Conservation (phyloP, 2,888 invertebrate species). For the Boloria euphrosyne region DNA sequence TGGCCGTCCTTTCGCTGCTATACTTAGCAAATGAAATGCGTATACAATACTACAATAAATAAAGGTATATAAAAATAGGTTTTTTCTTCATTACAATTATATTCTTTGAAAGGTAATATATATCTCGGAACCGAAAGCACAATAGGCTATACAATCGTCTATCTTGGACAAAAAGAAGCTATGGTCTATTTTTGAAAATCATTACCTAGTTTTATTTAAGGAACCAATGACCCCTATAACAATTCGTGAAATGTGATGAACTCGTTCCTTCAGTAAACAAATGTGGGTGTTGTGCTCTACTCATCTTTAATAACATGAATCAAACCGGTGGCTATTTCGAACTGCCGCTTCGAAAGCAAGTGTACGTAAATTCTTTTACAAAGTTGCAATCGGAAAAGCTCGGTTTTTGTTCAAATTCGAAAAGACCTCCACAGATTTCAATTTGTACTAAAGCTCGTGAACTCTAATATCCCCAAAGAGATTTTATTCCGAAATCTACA, state of each 20-base stretch:
- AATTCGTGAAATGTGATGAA: conserved; percentile 34
- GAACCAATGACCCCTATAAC: conserved; percentile 38
- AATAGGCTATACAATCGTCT: too few relatives aligned
- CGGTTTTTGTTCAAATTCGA: conserved; percentile 20
- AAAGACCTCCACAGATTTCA: conserved; percentile 30
- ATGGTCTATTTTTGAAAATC: too few relatives aligned
- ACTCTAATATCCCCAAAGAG: conserved; percentile 35
- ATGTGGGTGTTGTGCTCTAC: conserved; percentile 34
- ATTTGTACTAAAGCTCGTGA: conserved; percentile 31
- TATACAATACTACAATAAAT: too few relatives aligned
- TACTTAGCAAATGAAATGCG: too few relatives aligned
- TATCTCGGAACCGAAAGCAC: too few relatives aligned
- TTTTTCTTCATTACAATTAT: too few relatives aligned
- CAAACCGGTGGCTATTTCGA: conserved; percentile 19
- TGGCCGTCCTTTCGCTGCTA: too few relatives aligned
- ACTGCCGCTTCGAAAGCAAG: conserved; percentile 1
- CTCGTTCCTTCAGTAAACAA: conserved; percentile 35
- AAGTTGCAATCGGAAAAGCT: background rate
- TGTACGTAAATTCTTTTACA: background rate
- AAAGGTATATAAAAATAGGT: too few relatives aligned
- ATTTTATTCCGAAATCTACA: conserved; percentile 29
- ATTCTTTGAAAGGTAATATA: too few relatives aligned
- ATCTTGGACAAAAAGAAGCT: too few relatives aligned
- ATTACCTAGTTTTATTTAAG: conserved; percentile 18
- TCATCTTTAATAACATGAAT: conserved; percentile 33